These are phyloP conservation scores for Atta texana DNA, from an alignment of 1,140 invertebrate genomes.

Conservation along the genomic window DNA sequence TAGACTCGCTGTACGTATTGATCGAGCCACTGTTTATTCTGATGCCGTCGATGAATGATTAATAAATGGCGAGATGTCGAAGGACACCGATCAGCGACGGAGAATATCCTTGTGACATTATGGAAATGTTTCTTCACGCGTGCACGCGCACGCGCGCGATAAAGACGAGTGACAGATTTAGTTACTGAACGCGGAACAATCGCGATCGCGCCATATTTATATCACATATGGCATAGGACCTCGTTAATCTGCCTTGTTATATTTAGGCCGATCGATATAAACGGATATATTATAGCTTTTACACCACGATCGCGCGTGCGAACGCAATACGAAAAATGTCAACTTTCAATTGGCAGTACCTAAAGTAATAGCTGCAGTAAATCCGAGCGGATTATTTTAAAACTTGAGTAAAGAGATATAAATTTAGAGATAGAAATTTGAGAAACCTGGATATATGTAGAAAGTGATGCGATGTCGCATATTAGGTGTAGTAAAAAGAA, in stretches of 20 bases:
- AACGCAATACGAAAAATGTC: constrained; percentile 21
- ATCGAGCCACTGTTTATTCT: constrained; percentile 43
- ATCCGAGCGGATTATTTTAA: constrained; percentile 16
- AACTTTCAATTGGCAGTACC: neutral
- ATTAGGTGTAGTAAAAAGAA: too few species aligned
- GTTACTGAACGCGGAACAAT: constrained; percentile 64
- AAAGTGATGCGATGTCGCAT: neutral
- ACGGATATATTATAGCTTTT: constrained; percentile 65
- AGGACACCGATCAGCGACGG: neutral
- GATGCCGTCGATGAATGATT: constrained; percentile 48
- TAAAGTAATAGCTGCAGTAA: neutral
- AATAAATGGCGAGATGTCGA: constrained; percentile 35
- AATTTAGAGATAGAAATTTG: neutral
- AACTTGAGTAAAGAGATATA: neutral
- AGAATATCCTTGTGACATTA: constrained; percentile 45
- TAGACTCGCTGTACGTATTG: constrained; percentile 23
- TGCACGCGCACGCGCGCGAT: neutral
- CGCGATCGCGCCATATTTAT: constrained; percentile 68
- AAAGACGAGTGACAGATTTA: constrained; percentile 4
- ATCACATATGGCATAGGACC: constrained; percentile 61
- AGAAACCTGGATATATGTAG: neutral
- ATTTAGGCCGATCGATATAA: constrained; percentile 76
- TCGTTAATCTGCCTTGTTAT: constrained; percentile 73
- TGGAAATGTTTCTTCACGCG: constrained; percentile 8
- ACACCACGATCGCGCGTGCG: neutral